Base-by-base conservation (phyloP, 2,888 invertebrate genomes). In the Linnaemya vulpina region DNA sequence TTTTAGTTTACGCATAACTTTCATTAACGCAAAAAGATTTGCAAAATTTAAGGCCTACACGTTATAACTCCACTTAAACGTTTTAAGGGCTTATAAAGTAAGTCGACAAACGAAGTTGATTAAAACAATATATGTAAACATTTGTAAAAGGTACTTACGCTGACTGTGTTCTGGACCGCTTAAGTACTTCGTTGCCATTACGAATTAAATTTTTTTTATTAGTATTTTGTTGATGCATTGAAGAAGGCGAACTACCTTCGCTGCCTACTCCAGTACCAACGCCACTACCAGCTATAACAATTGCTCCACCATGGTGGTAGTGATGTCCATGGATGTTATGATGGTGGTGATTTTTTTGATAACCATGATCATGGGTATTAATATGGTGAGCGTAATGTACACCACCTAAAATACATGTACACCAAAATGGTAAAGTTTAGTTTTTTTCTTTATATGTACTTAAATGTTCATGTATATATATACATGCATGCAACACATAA, bases 121-220 rank as follows among this genome's bases (percentile, higher is more conserved):
- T 30, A 30, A 46, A n/a, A 13, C 5, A 46, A 46, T 46, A 22
- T 53, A 53, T 1, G 22, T n/a, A 17, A 4, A 53, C n/a, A n/a
- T n/a, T n/a, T n/a, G n/a, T n/a, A 43, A 67, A 3, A 10, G 49
- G 11, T 38, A 94, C 95, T 94, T 93, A 95, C 95, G 94, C 94
- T 88, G 94, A 94, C 92, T 95, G 95, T 87, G 95, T 94, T 90
- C 95, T 93, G 88, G 94, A 94, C 86, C 95, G 93, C 90, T 95
- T 95, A 87, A 95, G 92, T 74, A 95, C 94, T 89, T 95, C 95
- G 73, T 94, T 94, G 86, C 93, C 91, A 89, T 93, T 95, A 79
- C 95, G 93, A 60, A 95, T 93, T 30, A 95, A 94, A 75, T 94
- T 94, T 90, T 95, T 95, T 90, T 95, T 95, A 90, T 94, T 94